Conservation (phyloP, 2,888 invertebrate species). For the Microctonus hyperodae region DNA sequence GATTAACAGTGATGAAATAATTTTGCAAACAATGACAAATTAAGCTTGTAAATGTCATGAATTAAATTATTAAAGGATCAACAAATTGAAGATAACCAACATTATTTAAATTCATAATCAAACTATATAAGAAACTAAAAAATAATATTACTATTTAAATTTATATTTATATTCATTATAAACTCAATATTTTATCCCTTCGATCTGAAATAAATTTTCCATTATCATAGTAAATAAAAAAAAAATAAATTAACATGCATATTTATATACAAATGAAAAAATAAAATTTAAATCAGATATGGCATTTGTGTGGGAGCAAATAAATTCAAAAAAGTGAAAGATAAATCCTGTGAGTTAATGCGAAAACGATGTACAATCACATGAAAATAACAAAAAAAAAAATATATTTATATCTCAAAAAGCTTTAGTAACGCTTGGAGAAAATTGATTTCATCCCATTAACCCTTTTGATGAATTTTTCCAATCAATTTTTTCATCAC, state of each 20-base stretch:
- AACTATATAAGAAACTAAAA: too few relatives aligned
- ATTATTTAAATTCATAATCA: too few relatives aligned
- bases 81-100: too few relatives aligned
- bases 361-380: constrained; percentile 7
- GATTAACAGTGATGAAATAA: constrained; percentile 27
- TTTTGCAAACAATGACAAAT: background rate
- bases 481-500: background rate
- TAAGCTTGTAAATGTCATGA: constrained; percentile 14
- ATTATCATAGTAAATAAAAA: background rate
- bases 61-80: constrained; percentile 29
- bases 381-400: background rate
- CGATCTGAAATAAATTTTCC: background rate
- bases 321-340: background rate
- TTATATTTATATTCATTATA: too few relatives aligned
- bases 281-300: too few relatives aligned
- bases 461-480: background rate
- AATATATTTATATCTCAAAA: background rate
- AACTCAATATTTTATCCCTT: constrained; percentile 26
- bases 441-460: background rate
- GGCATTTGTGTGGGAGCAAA: background rate
- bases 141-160: too few relatives aligned
- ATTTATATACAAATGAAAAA: background rate
- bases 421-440: background rate
- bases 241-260: background rate
- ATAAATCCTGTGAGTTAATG: constrained; percentile 4